Conservation (phyloP, 2,797 vertebrate genomes). For the Pangasius krempfi region DNA sequence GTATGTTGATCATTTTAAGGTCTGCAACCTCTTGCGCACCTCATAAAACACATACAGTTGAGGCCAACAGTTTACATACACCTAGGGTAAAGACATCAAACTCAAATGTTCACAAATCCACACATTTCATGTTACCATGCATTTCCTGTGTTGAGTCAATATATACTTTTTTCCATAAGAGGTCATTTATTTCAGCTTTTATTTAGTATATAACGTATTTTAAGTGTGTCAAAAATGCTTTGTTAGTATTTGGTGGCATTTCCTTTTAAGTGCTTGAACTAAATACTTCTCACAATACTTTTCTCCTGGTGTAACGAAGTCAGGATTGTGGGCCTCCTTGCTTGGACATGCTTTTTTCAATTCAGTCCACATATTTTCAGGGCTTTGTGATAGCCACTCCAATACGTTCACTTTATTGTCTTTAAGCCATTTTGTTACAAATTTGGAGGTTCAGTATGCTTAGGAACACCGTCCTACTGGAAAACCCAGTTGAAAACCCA, state of each 20-base stretch:
- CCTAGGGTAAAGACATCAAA: not conserved
- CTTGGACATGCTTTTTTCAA: not conserved
- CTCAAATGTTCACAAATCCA: not conserved
- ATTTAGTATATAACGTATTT: not conserved
- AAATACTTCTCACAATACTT: not conserved
- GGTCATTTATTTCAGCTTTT: not conserved
- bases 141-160: not conserved
- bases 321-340: not conserved
- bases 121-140: not conserved
- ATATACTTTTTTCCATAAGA: not conserved
- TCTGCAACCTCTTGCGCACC: not conserved
- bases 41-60: not conserved
- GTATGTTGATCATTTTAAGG: not conserved
- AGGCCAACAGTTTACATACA: not conserved
- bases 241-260: not conserved
- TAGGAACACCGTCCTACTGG: not conserved
- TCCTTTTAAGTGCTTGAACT: not conserved
- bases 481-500: not conserved
- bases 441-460: not conserved
- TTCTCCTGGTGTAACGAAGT: not conserved
- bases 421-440: not conserved
- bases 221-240: not conserved
- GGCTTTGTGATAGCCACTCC: not conserved
- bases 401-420: not conserved
- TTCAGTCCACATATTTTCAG: not conserved